Evolutionary conservation across 2,888 invertebrate species (phyloP).

Genomic region (Lasioglossum morio): DNA sequence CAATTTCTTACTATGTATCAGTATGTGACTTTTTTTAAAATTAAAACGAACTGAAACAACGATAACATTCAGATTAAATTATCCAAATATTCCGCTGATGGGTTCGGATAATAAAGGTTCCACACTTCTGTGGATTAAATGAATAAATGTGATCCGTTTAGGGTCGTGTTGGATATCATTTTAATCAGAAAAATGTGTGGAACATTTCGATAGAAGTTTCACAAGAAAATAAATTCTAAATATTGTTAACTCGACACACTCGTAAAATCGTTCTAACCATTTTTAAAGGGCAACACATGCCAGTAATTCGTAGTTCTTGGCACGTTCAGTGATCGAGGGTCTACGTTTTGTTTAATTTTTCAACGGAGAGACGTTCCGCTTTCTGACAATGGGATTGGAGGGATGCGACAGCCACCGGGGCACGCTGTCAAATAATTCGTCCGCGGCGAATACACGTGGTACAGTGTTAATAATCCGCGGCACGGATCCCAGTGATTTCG

Average conservation of each 20-base stretch:
- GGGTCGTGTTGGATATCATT: background rate
- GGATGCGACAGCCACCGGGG: background rate
- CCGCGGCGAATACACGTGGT: background rate
- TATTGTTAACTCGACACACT: background rate
- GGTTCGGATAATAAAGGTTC: background rate
- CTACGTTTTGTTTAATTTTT: background rate
- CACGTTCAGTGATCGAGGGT: background rate
- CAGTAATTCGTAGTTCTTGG: background rate
- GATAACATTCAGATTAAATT: background rate
- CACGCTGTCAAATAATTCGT: conserved; percentile 23
- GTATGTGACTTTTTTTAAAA: too few species aligned
- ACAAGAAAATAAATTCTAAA: background rate
- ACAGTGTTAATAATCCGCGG: conserved; percentile 20
- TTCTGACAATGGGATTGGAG: background rate
- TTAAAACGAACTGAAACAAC: background rate
- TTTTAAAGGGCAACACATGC: background rate
- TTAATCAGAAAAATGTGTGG: background rate
- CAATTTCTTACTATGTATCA: background rate
- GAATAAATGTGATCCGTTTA: background rate
- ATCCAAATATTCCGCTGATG: background rate
- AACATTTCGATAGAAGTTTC: background rate
- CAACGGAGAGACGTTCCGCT: background rate
- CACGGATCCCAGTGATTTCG: conserved; percentile 17
- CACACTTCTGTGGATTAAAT: background rate
- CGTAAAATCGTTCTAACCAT: background rate